Evolutionary conservation across 1,140 invertebrate genomes (phyloP).

Genomic region (Delia radicum): DNA sequence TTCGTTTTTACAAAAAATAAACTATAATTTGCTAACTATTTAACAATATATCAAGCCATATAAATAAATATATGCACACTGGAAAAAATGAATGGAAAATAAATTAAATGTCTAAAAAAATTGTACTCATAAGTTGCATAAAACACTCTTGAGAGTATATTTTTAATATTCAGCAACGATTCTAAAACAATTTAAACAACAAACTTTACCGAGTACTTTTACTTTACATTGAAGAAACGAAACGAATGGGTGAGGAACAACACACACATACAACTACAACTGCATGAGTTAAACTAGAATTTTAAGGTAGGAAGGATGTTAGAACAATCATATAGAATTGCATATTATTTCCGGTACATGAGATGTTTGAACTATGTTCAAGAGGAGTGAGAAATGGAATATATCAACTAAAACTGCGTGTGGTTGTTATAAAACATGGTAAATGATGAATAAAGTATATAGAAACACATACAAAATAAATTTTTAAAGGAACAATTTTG

Average conservation of each 20-base stretch:
- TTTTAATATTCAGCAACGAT: not conserved
- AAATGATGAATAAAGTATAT: too few species aligned
- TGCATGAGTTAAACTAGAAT: not conserved
- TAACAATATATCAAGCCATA: not conserved
- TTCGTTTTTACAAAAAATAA: too few species aligned
- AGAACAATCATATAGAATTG: not conserved
- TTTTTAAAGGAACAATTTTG: too few species aligned
- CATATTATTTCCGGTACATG: not conserved
- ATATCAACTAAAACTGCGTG: too few species aligned
- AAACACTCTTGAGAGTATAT: not conserved
- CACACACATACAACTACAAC: too few species aligned
- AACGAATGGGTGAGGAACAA: too few species aligned
- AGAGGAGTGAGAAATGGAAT: too few species aligned
- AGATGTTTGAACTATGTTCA: too few species aligned
- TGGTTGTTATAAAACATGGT: too few species aligned
- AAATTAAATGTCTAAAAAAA: not conserved
- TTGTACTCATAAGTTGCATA: not conserved
- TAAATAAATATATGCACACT: not conserved
- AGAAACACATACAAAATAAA: too few species aligned
- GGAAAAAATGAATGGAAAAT: not conserved
- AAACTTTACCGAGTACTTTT: not conserved
- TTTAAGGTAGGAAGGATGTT: not conserved
- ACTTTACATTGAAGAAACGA: not conserved
- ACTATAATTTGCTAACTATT: not conserved
- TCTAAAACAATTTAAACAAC: conserved; percentile 1